phyloP scores from a whole-genome alignment of 2,797 vertebrate genomes.

The Otolemur crassicaudatus region DNA sequence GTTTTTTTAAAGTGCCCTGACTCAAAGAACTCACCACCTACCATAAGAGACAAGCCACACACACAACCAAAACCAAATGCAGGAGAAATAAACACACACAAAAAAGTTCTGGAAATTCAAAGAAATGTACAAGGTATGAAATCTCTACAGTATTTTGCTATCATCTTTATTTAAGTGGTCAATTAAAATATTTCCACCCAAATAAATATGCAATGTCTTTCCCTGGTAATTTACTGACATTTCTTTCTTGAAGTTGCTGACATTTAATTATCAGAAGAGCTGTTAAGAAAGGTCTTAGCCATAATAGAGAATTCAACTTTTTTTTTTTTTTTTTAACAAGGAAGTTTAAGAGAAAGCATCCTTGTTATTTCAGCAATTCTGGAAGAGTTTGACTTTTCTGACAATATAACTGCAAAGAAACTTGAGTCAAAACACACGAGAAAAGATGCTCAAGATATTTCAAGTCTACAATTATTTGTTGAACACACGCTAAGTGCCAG shows the following conservation, averaged over 20 bases:
- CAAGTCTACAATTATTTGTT: slow-evolving; percentile 73
- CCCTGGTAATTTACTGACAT: slow-evolving; percentile 73
- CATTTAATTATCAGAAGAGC: slow-evolving; percentile 86
- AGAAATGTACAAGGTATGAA: slow-evolving; percentile 47
- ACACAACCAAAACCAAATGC: neutral
- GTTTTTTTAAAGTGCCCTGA: slow-evolving; percentile 11
- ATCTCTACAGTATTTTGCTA: slow-evolving; percentile 48
- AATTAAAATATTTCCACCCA: slow-evolving; percentile 76
- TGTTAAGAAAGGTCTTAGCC: slow-evolving; percentile 85
- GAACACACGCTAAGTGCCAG: slow-evolving; percentile 63
- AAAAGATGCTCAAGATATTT: slow-evolving; percentile 67
- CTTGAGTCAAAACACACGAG: slow-evolving; percentile 68
- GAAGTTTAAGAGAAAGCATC: slow-evolving; percentile 80
- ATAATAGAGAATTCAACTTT: slow-evolving; percentile 82
- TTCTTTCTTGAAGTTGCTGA: slow-evolving; percentile 82
- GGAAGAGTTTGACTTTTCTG: slow-evolving; percentile 68
- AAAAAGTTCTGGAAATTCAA: neutral
- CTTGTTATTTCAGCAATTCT: slow-evolving; percentile 77
- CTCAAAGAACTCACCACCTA: slow-evolving; percentile 33
- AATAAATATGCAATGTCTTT: slow-evolving; percentile 70
- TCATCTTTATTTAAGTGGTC: slow-evolving; percentile 71
- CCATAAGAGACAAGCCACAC: neutral
- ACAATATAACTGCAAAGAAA: slow-evolving; percentile 73
- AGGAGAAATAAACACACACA: slow-evolving; percentile 60
- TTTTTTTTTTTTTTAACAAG: slow-evolving; percentile 18